Base-by-base conservation (phyloP, 2,888 invertebrate species). In the Melanargia galathea region DNA sequence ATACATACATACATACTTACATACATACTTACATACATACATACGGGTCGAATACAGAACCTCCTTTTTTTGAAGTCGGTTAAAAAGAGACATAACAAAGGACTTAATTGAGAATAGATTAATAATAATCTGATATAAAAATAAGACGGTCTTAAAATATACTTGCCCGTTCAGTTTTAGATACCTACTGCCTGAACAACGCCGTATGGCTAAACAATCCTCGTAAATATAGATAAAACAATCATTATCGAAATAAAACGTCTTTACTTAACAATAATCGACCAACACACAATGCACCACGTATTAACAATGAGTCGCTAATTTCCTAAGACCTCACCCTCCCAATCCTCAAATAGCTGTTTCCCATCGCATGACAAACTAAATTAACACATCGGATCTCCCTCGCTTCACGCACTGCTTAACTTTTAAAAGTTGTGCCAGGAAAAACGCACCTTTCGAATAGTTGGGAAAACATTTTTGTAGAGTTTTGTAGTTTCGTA, bases 351-450 rank as follows among this genome's bases (percentile, higher is more conserved):
- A 61, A 59, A 68, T 65, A 64, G 66, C 64, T 65, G 60, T 64
- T 63, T 64, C 65, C 84, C 86, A 86, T 90, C 81, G 89, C 90
- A 90, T 90, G 89, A 88, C 90, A 83, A 81, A 73, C 70, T 74
- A 83, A 89, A 90, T 90, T 90, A 90, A 88, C 88, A 89, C 89
- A 80, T 88, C 83, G 78, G 45, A 61, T 59, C 63, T 57, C 68
- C 68, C 70, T 58, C 64, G 45, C 57, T 63, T 56, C 55, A 63
- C 63, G 51, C 58, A 45, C 54, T 48, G 45, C 51, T 40, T 40
- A 40, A 59, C 59, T 59, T 58, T 59, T 40, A 13, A 59, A 59
- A 40, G 46, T 48, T 59, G 40, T 51, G 24, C 35, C 5, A 40
- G 26, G 59, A 49, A 59, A 51, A 49, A 59, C 59, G 38, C 59